Conservation (phyloP, 2,888 invertebrate genomes). For the Lordiphosa andalusiaca region DNA sequence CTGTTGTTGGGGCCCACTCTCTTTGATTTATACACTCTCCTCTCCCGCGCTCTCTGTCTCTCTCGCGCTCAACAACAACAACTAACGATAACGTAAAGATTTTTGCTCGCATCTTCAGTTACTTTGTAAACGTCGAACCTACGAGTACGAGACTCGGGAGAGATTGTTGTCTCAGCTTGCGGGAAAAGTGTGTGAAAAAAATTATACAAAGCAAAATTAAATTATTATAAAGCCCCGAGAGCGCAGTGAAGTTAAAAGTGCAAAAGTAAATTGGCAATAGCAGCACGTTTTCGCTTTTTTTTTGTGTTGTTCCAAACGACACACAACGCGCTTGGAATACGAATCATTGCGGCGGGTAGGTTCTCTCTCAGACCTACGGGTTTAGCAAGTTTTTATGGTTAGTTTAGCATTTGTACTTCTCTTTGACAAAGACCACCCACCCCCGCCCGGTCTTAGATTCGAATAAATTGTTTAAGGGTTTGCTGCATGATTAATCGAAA, state of each 20-base stretch:
- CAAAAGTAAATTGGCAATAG: conserved; percentile 59
- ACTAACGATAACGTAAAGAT: conserved; percentile 37
- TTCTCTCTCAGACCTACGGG: conserved; percentile 36
- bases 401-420: conserved; percentile 59
- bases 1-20: conserved; percentile 26
- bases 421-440: background rate
- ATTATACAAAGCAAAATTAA: conserved; percentile 23
- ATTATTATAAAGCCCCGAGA: conserved; percentile 27
- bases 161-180: conserved; percentile 18
- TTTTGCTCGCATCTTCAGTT: conserved; percentile 44
- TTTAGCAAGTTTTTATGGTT: conserved; percentile 50
- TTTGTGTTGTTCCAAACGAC: conserved; percentile 19
- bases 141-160: conserved; percentile 40
- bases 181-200: conserved; percentile 44
- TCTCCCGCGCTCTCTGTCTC: conserved; percentile 8
- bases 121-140: conserved; percentile 60
- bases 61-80: conserved; percentile 23
- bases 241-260: conserved; percentile 37
- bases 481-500: conserved; percentile 11
- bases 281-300: conserved; percentile 72
- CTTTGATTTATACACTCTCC: conserved; percentile 6
- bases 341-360: conserved; percentile 44
- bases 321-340: conserved; percentile 53
- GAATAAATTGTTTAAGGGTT: conserved; percentile 26
- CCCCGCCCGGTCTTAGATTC: conserved; percentile 44